phyloP scores from a whole-genome alignment of 2,113 vertebrate species.

The Pelecanoides urinatrix region DNA sequence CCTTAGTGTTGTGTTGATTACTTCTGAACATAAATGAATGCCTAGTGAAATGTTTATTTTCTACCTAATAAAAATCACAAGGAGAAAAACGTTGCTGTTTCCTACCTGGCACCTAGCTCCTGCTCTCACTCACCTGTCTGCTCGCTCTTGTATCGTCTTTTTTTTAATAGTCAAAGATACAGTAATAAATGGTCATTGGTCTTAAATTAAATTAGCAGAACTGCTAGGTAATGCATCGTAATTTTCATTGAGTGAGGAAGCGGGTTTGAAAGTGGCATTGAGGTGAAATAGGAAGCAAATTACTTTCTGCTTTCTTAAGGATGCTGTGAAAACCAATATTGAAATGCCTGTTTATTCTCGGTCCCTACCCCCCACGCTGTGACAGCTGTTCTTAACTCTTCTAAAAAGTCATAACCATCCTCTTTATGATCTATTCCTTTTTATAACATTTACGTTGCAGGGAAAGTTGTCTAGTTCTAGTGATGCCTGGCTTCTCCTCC shows the following conservation, averaged over 20 bases:
- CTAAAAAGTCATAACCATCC: slow-evolving; percentile 60
- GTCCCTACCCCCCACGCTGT: slow-evolving; percentile 45
- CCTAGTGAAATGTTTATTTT: slow-evolving; percentile 9
- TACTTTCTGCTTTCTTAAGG: slow-evolving; percentile 62
- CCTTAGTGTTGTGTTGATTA: background rate
- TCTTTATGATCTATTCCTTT: slow-evolving; percentile 61
- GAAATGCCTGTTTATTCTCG: slow-evolving; percentile 47
- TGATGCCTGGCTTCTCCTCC: slow-evolving; percentile 65
- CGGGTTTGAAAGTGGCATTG: background rate
- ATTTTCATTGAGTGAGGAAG: background rate
- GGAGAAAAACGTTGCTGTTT: slow-evolving; percentile 1
- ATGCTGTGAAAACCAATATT: slow-evolving; percentile 64
- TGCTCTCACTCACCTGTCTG: slow-evolving; percentile 16
- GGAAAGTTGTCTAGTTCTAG: slow-evolving; percentile 60
- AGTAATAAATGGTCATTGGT: background rate
- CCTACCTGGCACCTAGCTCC: background rate
- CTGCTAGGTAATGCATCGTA: background rate
- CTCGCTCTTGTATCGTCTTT: background rate
- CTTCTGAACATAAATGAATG: background rate
- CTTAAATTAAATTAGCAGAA: slow-evolving; percentile 35
- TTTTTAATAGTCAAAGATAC: background rate
- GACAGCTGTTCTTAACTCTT: slow-evolving; percentile 71
- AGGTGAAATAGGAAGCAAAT: slow-evolving; percentile 26
- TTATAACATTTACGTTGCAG: slow-evolving; percentile 42
- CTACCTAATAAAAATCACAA: background rate